phyloP scores from a whole-genome alignment of 2,888 invertebrate genomes.

The Sinhomidia bicolor region DNA sequence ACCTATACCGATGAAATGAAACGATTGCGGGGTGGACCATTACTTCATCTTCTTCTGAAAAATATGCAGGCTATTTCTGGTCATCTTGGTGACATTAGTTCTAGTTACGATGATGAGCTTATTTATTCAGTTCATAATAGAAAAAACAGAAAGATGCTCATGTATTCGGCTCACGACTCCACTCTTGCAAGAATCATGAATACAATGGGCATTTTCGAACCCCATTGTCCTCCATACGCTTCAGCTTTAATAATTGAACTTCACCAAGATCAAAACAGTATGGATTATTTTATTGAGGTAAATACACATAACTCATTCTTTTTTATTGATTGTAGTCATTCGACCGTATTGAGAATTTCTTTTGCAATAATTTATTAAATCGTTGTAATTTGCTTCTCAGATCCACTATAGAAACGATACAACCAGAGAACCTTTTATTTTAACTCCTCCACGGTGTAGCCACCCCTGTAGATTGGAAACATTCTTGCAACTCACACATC shows the following conservation, averaged over 20 bases:
- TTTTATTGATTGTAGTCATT: not conserved
- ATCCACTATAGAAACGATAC: constrained; percentile 79
- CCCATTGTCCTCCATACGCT: constrained; percentile 88
- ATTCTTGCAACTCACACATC: constrained; percentile 84
- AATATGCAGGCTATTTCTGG: constrained; percentile 72
- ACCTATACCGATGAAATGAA: constrained; percentile 81
- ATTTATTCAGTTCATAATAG: constrained; percentile 79
- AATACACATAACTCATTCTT: not conserved
- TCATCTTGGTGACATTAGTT: not conserved
- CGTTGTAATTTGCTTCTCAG: constrained; percentile 70
- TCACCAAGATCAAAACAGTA: constrained; percentile 83
- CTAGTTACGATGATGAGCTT: constrained; percentile 70
- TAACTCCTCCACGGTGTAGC: not conserved
- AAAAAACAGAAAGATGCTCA: constrained; percentile 84
- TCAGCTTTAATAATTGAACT: constrained; percentile 89
- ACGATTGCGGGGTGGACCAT: constrained; percentile 83
- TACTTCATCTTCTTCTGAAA: constrained; percentile 71
- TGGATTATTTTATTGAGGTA: constrained; percentile 82
- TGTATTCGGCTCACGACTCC: constrained; percentile 92
- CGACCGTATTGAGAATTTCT: not conserved
- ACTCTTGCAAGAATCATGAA: constrained; percentile 90
- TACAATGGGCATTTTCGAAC: constrained; percentile 87
- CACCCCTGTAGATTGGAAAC: constrained; percentile 85
- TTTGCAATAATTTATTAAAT: not conserved
- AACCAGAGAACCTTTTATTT: constrained; percentile 84